Percentiles rank a stretch among this genome's conserved stretches.
These are phyloP conservation scores for Buceros bicornis DNA, from an alignment of 2,797 vertebrate genomes.

Conservation along the genomic window DNA sequence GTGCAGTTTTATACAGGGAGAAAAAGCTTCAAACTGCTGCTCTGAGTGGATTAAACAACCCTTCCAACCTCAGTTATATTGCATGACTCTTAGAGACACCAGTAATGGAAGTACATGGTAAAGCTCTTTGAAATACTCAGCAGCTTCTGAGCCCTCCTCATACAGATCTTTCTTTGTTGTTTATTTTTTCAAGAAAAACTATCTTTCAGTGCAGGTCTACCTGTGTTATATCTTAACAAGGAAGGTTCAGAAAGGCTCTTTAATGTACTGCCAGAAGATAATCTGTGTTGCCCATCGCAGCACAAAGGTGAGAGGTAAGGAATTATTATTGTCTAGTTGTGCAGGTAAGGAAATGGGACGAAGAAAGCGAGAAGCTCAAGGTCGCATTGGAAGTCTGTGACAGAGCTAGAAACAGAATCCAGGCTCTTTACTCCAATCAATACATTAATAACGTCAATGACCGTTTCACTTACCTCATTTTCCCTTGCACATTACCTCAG, in stretches of 20 bases:
- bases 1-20: background rate
- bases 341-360: background rate
- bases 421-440: background rate
- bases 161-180: background rate
- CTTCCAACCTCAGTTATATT: background rate
- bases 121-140: background rate
- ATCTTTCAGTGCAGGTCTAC: background rate
- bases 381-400: accelerated
- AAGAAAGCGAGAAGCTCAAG: background rate
- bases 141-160: background rate
- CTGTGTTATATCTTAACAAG: background rate
- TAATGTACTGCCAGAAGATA: background rate
- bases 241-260: background rate
- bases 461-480: background rate
- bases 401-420: background rate
- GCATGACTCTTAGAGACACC: background rate
- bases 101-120: background rate
- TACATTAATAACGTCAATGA: background rate
- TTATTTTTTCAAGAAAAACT: background rate
- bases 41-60: background rate
- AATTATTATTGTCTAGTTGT: background rate
- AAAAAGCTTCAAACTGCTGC: background rate
- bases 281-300: background rate
- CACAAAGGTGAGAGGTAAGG: background rate
- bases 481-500: background rate